Percentiles rank a stretch among this genome's conserved stretches.
These are phyloP conservation scores for Drosophila tanythrix DNA, from an alignment of 2,888 invertebrate genomes.

Conservation along the genomic window DNA sequence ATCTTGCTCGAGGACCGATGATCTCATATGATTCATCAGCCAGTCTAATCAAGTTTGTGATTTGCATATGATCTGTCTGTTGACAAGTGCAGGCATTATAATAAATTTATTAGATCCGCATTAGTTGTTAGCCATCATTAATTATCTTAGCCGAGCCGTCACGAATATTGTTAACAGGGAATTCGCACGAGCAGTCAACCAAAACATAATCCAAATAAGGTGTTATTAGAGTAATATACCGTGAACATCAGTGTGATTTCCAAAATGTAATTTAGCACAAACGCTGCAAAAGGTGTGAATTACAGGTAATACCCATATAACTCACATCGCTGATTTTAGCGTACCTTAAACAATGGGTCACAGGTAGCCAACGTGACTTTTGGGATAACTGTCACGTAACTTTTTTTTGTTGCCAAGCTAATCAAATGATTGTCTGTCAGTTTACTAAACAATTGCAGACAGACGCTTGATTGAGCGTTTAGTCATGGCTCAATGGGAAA, in stretches of 20 bases:
- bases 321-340: constrained; percentile 22
- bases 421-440: constrained; percentile 41
- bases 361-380: constrained; percentile 15
- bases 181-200: constrained; percentile 31
- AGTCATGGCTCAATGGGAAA: constrained; percentile 38
- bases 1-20: background rate
- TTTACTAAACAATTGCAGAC: constrained; percentile 38
- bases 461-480: constrained; percentile 39
- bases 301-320: constrained; percentile 16
- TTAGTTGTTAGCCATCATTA: background rate
- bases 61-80: background rate
- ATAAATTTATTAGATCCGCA: background rate
- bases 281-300: constrained; percentile 25
- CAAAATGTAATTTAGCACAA: constrained; percentile 12
- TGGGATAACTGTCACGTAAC: background rate
- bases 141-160: constrained; percentile 7
- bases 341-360: constrained; percentile 3
- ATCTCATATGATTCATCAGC: constrained; percentile 5
- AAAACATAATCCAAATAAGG: constrained; percentile 19
- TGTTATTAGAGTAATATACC: background rate
- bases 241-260: constrained; percentile 12
- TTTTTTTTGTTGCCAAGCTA: constrained; percentile 20
- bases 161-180: constrained; percentile 10
- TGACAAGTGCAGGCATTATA: background rate
- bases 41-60: background rate